phyloP scores from a whole-genome alignment of 1,140 invertebrate species.

The Gryllus bimaculatus region DNA sequence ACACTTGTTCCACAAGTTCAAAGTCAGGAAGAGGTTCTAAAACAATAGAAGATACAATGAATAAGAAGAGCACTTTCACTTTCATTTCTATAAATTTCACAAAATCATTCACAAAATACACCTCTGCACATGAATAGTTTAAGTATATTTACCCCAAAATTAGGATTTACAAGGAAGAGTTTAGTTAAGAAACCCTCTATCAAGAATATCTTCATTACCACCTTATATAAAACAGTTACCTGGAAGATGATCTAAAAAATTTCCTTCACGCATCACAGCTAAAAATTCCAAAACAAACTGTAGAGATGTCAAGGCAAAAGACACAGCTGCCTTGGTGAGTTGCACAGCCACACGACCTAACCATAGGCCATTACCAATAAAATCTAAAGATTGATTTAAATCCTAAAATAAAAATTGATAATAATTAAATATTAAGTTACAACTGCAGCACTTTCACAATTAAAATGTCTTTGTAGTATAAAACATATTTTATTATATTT shows the following conservation, averaged over 20 bases:
- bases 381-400: slow-evolving; percentile 17
- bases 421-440: neutral
- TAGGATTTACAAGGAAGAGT: neutral
- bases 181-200: neutral
- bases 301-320: slow-evolving; percentile 41
- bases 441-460: neutral
- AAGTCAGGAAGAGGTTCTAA: slow-evolving; percentile 42
- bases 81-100: neutral
- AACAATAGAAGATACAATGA: slow-evolving; percentile 21
- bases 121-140: neutral
- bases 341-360: slow-evolving; percentile 42
- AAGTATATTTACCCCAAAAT: neutral
- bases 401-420: neutral
- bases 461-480: no score
- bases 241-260: slow-evolving; percentile 43
- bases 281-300: slow-evolving; percentile 46
- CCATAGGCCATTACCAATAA: slow-evolving; percentile 39
- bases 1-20: slow-evolving; percentile 38
- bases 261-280: slow-evolving; percentile 36
- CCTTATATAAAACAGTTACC: slow-evolving; percentile 31
- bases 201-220: neutral
- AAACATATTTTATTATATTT: no score
- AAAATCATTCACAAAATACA: neutral
- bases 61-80: neutral
- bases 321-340: slow-evolving; percentile 42